Conservation (phyloP, 2,797 vertebrate species). For the Mareca strepera region DNA sequence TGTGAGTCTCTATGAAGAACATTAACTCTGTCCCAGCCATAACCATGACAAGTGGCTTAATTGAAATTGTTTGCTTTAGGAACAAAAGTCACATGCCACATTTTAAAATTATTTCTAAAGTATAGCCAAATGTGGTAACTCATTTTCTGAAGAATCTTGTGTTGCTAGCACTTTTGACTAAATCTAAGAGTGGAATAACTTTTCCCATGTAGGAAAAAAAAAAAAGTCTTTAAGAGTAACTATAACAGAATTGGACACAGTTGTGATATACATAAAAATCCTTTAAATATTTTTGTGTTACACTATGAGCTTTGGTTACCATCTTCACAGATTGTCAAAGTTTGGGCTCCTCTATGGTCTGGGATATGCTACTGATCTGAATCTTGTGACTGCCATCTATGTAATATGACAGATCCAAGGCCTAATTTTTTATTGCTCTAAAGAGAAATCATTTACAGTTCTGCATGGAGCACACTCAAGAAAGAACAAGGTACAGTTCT, state of each 20-base stretch:
- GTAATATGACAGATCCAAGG: not conserved
- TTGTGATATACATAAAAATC: not conserved
- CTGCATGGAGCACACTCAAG: not conserved
- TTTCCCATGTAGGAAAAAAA: not conserved
- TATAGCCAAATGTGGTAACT: not conserved
- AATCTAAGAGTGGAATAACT: not conserved
- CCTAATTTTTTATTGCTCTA: not conserved
- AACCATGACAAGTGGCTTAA: not conserved
- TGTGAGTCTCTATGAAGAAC: no score
- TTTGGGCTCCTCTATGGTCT: not conserved
- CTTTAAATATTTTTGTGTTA: not conserved
- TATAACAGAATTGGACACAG: not conserved
- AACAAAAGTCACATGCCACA: not conserved
- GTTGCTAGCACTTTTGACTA: not conserved
- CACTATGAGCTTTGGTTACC: accelerated
- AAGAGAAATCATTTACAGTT: not conserved
- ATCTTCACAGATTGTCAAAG: no score
- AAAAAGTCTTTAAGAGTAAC: not conserved
- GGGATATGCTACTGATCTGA: not conserved
- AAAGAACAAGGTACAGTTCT: not conserved
- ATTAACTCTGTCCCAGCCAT: no score
- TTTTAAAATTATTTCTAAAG: not conserved
- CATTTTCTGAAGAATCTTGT: not conserved
- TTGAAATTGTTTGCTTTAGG: not conserved
- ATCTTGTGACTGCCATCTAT: not conserved